Conservation (phyloP, 1,140 invertebrate genomes). For the Pseudomyrmex cubaensis region DNA sequence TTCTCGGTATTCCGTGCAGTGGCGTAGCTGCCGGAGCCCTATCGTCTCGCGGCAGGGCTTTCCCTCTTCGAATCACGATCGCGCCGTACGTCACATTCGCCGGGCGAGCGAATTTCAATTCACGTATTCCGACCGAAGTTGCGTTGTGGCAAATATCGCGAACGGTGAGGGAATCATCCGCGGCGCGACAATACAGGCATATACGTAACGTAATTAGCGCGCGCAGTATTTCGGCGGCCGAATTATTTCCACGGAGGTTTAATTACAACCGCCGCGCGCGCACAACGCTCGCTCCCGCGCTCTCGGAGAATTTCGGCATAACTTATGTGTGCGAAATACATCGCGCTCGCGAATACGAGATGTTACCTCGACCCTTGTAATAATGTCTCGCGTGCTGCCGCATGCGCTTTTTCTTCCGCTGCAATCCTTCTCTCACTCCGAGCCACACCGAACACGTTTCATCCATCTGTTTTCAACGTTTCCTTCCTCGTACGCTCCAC, state of each 20-base stretch:
- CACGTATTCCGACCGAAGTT: neutral
- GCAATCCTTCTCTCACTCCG: neutral
- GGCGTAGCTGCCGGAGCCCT: slow-evolving; percentile 19
- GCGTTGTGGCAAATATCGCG: slow-evolving; percentile 5
- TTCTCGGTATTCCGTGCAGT: slow-evolving; percentile 67
- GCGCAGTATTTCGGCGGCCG: slow-evolving; percentile 9
- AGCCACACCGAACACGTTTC: slow-evolving; percentile 10
- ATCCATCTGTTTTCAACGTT: slow-evolving; percentile 18
- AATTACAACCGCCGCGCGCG: slow-evolving; percentile 14
- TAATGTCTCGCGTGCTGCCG: slow-evolving; percentile 6
- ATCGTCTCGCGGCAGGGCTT: neutral
- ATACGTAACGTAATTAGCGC: slow-evolving; percentile 33
- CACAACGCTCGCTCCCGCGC: neutral
- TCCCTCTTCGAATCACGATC: slow-evolving; percentile 38
- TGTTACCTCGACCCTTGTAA: slow-evolving; percentile 28
- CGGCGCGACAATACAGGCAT: neutral
- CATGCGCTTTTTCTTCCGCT: slow-evolving; percentile 4
- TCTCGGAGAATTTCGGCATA: slow-evolving; percentile 27
- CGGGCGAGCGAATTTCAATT: slow-evolving; percentile 35
- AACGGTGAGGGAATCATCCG: neutral
- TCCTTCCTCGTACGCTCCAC: neutral
- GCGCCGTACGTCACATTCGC: slow-evolving; percentile 18
- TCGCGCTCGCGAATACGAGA: neutral
- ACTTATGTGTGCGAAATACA: slow-evolving; percentile 26
- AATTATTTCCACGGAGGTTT: slow-evolving; percentile 44